Percentiles rank a stretch among this genome's conserved stretches.
These are phyloP conservation scores for Globicephala melas DNA, from an alignment of 2,113 vertebrate genomes.

Conservation along the genomic window DNA sequence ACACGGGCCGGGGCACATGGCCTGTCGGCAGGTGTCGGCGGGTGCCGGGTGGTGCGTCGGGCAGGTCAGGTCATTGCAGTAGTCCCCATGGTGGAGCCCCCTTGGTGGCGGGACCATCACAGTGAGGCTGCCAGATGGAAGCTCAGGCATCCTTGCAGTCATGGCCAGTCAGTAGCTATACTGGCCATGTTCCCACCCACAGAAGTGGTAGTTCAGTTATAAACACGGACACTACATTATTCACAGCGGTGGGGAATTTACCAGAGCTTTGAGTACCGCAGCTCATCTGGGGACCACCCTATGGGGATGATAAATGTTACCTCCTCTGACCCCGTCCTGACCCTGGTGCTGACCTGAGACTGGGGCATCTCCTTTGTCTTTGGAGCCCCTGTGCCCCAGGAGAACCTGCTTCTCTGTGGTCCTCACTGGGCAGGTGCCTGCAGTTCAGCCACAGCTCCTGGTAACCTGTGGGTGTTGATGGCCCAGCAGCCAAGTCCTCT, in stretches of 20 bases:
- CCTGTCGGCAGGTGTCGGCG: not conserved
- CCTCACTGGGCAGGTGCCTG: not conserved
- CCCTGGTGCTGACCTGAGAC: not conserved
- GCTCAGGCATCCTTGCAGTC: not conserved
- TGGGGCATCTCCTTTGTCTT: not conserved
- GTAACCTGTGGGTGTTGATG: fast-evolving
- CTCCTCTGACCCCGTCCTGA: not conserved
- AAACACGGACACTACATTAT: not conserved
- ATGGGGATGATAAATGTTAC: fast-evolving
- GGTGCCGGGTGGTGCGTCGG: not conserved
- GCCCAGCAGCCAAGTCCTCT: not conserved
- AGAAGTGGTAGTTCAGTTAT: not conserved
- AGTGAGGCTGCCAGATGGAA: not conserved
- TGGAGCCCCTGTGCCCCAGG: not conserved
- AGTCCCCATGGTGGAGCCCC: not conserved
- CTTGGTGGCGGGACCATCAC: not conserved
- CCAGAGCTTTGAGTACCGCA: not conserved
- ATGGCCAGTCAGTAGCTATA: not conserved
- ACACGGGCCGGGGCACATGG: not conserved
- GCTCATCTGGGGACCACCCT: not conserved
- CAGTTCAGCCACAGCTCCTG: not conserved
- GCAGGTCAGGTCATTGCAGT: not conserved
- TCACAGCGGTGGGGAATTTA: not conserved
- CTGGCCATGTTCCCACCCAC: not conserved
- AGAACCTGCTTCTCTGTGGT: not conserved